A percentile compares a stretch with the other conserved stretches of the same genome.
phyloP scores from a whole-genome alignment of 2,113 vertebrate species.

The Cisticola juncidis region DNA sequence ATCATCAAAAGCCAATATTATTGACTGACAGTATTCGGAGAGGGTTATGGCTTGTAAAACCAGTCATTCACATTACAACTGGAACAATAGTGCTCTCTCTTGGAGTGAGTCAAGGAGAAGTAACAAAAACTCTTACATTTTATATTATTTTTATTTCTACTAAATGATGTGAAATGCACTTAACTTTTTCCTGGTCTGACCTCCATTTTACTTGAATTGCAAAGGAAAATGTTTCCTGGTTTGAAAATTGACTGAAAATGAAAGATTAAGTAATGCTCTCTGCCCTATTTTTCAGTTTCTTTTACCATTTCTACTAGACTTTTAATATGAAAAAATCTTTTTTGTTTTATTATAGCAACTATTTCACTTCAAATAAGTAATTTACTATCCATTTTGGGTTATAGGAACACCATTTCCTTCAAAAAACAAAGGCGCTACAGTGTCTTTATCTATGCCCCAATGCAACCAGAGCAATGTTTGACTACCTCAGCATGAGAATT shows the following conservation, averaged over 20 bases:
- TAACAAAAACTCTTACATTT: background rate
- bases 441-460: background rate
- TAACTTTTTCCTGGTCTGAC: background rate
- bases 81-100: slow-evolving; percentile 34
- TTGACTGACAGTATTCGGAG: slow-evolving; percentile 36
- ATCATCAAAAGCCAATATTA: slow-evolving; percentile 49
- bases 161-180: background rate
- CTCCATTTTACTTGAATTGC: background rate
- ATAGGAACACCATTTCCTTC: background rate
- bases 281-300: background rate
- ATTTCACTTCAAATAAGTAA: background rate
- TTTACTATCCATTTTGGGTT: background rate
- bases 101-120: background rate
- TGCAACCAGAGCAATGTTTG: background rate
- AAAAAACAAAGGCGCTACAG: background rate
- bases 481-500: background rate
- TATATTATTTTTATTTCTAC: slow-evolving; percentile 12
- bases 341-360: background rate
- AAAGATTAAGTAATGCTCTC: background rate
- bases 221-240: background rate
- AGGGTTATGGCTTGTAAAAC: slow-evolving; percentile 38
- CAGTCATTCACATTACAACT: slow-evolving; percentile 5
- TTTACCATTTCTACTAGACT: background rate
- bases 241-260: background rate
- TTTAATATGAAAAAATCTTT: background rate